Conservation (phyloP, 2,888 invertebrate species). For the Patella caerulea region DNA sequence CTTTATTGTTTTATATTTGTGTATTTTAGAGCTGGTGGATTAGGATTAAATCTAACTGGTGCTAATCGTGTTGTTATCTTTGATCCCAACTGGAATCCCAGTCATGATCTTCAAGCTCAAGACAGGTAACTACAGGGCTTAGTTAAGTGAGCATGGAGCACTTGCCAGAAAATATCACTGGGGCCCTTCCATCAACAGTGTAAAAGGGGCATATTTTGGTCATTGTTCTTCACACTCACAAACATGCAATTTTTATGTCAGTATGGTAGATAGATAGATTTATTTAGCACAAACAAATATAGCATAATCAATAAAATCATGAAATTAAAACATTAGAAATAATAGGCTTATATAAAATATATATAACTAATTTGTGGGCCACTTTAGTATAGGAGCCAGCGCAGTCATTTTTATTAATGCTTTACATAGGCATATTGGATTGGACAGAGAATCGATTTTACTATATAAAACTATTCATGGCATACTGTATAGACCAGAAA, state of each 20-base stretch:
- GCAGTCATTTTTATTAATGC: background rate
- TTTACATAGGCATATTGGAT: conserved; percentile 63
- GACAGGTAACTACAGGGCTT: conserved; percentile 55
- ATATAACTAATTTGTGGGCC: background rate
- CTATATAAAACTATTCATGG: conserved; percentile 60
- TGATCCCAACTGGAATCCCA: conserved; percentile 72
- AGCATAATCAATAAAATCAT: background rate
- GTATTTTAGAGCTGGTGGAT: conserved; percentile 65
- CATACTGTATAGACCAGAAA: conserved; percentile 69
- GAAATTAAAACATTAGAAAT: background rate
- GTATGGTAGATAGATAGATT: no score
- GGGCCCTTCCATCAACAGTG: no score
- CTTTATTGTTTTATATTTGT: background rate
- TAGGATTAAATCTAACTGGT: conserved; percentile 69
- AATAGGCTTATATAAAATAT: background rate
- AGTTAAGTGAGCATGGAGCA: background rate
- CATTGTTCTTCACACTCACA: no score
- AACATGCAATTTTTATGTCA: no score
- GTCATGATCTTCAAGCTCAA: conserved; percentile 71
- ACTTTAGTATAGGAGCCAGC: background rate
- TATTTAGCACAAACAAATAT: background rate
- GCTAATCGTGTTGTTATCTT: conserved; percentile 70
- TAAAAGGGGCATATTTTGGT: no score
- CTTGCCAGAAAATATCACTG: no score
- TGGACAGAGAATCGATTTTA: conserved; percentile 68